Percentiles rank a stretch among this genome's conserved stretches.
Evolutionary conservation across 2,888 invertebrate genomes (phyloP).

Genomic region (Plagodis dolabraria): DNA sequence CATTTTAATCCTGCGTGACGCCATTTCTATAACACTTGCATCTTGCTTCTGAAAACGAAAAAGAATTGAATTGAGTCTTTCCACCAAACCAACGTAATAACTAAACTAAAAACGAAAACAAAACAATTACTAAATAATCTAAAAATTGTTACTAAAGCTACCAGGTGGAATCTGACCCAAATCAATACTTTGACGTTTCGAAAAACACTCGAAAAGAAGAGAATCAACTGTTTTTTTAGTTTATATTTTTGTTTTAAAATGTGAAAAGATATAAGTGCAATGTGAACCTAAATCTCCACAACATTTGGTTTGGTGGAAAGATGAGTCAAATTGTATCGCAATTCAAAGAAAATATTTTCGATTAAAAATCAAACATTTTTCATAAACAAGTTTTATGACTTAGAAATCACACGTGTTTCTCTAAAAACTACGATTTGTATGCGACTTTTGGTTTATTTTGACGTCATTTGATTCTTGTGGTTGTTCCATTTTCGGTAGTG

Average conservation of each 20-base stretch:
- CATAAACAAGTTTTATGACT: neutral
- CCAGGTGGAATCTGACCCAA: slow-evolving; percentile 76
- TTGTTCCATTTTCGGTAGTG: too few species aligned
- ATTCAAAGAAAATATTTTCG: too few species aligned
- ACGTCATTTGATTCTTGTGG: too few species aligned
- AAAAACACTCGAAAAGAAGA: neutral
- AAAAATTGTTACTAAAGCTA: slow-evolving; percentile 35
- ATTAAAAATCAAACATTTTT: too few species aligned
- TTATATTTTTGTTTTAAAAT: neutral
- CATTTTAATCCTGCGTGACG: slow-evolving; percentile 4
- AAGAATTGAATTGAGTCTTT: slow-evolving; percentile 69
- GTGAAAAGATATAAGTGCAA: slow-evolving; percentile 9
- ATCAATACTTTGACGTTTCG: slow-evolving; percentile 59
- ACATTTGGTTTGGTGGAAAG: neutral
- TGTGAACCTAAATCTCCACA: slow-evolving; percentile 17
- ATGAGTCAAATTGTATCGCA: neutral
- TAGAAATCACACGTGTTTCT: neutral
- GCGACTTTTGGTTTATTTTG: too few species aligned
- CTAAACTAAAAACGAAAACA: slow-evolving; percentile 22
- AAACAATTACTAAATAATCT: slow-evolving; percentile 21
- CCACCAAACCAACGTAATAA: slow-evolving; percentile 58
- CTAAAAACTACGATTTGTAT: neutral
- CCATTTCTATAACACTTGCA: slow-evolving; percentile 32
- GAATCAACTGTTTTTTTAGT: neutral
- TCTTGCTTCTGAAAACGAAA: slow-evolving; percentile 62